These are phyloP conservation scores for Chalcosyrphus nemorum DNA, from an alignment of 2,888 invertebrate genomes.

Conservation along the genomic window DNA sequence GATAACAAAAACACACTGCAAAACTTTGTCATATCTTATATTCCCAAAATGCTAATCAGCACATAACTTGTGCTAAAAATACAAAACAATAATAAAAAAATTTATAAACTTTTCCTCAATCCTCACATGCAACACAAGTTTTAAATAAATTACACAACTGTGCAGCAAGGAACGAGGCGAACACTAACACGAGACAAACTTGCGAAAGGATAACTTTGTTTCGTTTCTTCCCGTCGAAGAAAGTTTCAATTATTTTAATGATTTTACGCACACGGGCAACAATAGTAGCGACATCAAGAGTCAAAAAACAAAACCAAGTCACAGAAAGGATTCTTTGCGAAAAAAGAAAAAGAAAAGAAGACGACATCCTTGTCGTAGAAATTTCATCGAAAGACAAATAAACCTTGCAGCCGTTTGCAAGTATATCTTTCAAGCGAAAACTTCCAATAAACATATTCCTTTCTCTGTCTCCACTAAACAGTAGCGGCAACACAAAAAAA, in stretches of 20 bases:
- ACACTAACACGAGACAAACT: constrained; percentile 1
- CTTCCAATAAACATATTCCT: constrained; percentile 6
- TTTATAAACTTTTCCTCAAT: background rate
- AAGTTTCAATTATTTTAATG: constrained; percentile 36
- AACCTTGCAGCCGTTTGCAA: constrained; percentile 28
- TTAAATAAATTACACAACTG: constrained; percentile 39
- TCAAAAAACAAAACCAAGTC: too few species aligned
- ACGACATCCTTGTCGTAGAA: constrained; percentile 16
- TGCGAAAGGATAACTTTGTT: constrained; percentile 18
- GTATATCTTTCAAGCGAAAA: constrained; percentile 14
- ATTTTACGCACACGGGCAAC: constrained; percentile 6
- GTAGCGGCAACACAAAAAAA: background rate
- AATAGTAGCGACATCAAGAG: background rate
- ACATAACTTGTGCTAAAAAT: background rate
- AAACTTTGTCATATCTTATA: constrained; percentile 20
- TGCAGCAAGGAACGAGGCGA: background rate
- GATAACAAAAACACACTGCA: background rate
- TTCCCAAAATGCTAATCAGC: constrained; percentile 30
- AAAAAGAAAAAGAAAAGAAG: background rate
- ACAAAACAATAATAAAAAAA: background rate
- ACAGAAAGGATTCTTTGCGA: background rate
- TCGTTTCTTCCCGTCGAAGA: constrained; percentile 22
- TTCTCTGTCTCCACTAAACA: background rate
- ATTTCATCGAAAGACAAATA: constrained; percentile 7
- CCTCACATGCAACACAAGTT: constrained; percentile 27